These are phyloP conservation scores for Temnothorax nylanderi DNA, from an alignment of 1,140 invertebrate genomes.

Conservation along the genomic window DNA sequence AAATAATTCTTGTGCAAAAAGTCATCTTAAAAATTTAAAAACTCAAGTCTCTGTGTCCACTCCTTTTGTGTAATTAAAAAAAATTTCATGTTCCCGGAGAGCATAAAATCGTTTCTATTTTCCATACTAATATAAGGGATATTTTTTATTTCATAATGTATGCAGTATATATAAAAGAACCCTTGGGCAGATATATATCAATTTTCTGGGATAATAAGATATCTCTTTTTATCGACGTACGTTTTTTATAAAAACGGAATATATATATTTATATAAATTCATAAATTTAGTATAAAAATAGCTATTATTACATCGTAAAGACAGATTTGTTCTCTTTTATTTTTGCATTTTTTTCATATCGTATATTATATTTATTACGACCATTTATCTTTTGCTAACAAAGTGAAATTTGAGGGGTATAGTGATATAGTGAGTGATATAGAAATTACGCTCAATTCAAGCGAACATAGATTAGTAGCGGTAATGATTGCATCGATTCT, in stretches of 20 bases:
- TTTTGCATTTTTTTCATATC: background rate
- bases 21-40: background rate
- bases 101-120: background rate
- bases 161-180: background rate
- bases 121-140: background rate
- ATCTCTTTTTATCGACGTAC: no score
- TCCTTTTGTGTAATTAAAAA: background rate
- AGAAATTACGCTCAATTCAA: no score
- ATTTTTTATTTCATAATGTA: background rate
- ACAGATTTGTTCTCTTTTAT: background rate
- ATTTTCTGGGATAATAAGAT: no score
- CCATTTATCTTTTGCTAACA: no score
- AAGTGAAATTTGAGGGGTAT: no score
- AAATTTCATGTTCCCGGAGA: background rate
- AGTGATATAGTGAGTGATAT: no score
- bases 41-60: background rate
- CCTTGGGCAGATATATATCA: background rate
- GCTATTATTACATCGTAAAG: background rate
- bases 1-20: conserved; percentile 5
- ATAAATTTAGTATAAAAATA: background rate
- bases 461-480: no score
- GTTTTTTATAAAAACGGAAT: background rate
- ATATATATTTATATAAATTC: background rate
- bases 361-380: no score
- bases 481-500: no score